These are phyloP conservation scores for Mormoops blainvillei DNA, from an alignment of 2,113 vertebrate species.

Conservation along the genomic window DNA sequence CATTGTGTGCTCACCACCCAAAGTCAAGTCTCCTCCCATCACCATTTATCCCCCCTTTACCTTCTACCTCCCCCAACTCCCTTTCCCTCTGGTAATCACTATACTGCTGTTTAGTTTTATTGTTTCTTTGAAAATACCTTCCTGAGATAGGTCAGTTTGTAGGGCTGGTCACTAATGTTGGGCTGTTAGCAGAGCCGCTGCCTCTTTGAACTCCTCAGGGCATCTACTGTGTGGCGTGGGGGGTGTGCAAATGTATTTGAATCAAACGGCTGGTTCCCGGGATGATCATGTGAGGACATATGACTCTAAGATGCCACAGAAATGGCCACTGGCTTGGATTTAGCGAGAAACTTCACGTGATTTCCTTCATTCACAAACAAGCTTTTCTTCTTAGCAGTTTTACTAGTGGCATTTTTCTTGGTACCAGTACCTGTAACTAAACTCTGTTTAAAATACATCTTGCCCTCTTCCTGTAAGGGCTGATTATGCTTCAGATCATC, in stretches of 20 bases:
- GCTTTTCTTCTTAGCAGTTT: conserved; percentile 68
- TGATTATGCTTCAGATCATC: conserved; percentile 80
- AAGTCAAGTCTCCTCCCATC: too few species aligned
- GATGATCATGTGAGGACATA: neutral
- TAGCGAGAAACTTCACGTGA: conserved; percentile 74
- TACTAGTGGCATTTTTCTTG: conserved; percentile 70
- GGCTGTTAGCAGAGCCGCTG: conserved; percentile 89
- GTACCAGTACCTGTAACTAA: conserved; percentile 68
- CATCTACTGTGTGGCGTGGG: conserved; percentile 65
- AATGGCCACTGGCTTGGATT: conserved; percentile 55
- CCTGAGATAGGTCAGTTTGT: conserved; percentile 34
- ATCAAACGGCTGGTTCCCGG: conserved; percentile 60
- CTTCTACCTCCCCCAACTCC: too few species aligned
- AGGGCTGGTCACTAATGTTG: conserved; percentile 72
- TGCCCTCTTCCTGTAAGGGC: conserved; percentile 61
- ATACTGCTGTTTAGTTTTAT: conserved; percentile 78
- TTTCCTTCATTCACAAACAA: conserved; percentile 72
- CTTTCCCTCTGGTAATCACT: too few species aligned
- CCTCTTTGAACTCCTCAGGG: conserved; percentile 73
- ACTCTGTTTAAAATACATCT: conserved; percentile 67
- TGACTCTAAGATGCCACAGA: conserved; percentile 69
- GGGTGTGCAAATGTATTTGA: conserved; percentile 58
- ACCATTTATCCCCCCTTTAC: too few species aligned
- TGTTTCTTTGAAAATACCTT: conserved; percentile 51
- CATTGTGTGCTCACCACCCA: too few species aligned